These are phyloP conservation scores for Myiopsitta monachus DNA, from an alignment of 2,113 vertebrate genomes.

Conservation along the genomic window DNA sequence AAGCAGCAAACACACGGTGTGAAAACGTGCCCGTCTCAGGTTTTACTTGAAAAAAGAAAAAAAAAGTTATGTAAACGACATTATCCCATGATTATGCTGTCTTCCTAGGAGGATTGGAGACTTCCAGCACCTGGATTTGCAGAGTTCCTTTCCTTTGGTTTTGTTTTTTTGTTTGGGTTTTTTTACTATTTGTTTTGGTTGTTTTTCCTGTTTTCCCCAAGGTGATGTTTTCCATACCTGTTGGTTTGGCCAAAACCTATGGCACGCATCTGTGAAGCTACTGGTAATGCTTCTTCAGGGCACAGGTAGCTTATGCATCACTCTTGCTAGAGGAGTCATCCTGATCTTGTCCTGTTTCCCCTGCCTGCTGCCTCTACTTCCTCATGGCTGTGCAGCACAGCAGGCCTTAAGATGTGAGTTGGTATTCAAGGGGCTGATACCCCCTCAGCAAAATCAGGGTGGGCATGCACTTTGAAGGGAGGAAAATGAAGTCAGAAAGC, in stretches of 20 bases:
- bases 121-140: slow-evolving; percentile 47
- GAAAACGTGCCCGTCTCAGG: neutral
- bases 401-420: accelerated
- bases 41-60: neutral
- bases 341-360: neutral
- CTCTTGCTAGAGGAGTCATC: neutral
- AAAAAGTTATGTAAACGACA: slow-evolving; percentile 25
- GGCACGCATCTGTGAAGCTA: neutral
- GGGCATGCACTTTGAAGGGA: accelerated
- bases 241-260: neutral
- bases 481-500: neutral
- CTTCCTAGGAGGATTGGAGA: slow-evolving; percentile 25
- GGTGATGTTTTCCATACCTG: neutral
- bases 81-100: slow-evolving; percentile 29
- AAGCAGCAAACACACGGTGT: neutral
- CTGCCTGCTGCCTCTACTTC: neutral
- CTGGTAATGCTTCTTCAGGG: neutral
- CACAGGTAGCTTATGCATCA: neutral
- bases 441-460: neutral
- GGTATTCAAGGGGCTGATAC: neutral
- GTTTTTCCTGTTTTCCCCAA: neutral
- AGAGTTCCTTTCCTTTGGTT: neutral
- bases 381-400: neutral
- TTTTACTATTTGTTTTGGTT: neutral
- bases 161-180: neutral